Evolutionary conservation across 1,140 invertebrate genomes (phyloP).

Genomic region (Magallana angulata): DNA sequence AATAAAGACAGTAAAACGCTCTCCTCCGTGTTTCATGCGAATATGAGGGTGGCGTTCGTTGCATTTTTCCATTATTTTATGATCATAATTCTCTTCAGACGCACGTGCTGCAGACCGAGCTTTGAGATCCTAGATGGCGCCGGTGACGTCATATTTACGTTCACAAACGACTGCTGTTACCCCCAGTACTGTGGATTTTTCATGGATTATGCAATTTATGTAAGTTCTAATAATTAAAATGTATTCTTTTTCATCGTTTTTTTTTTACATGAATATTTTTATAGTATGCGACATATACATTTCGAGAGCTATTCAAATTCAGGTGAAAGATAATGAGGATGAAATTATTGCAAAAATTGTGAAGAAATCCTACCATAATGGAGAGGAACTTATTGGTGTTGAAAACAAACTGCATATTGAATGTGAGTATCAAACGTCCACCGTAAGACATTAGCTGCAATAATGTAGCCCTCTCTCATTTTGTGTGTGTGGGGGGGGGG

Average conservation of each 20-base stretch:
- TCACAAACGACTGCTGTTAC: conserved; percentile 2
- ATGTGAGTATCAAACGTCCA: background rate
- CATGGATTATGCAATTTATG: background rate
- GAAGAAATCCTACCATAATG: conserved; percentile 12
- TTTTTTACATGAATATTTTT: background rate
- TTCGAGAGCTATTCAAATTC: background rate
- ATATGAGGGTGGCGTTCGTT: too few species aligned
- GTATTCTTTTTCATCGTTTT: background rate
- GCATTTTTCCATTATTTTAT: too few species aligned
- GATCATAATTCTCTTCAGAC: background rate
- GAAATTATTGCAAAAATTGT: conserved; percentile 6
- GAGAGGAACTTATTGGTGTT: background rate
- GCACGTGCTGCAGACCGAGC: background rate
- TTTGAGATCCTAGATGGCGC: background rate
- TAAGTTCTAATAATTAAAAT: background rate
- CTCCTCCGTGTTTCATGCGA: too few species aligned
- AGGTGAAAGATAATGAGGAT: background rate
- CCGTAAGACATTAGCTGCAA: too few species aligned
- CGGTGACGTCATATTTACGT: background rate
- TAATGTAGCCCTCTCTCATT: too few species aligned
- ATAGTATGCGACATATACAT: too few species aligned
- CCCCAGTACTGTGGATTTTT: background rate
- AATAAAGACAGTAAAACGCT: too few species aligned
- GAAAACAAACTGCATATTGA: conserved; percentile 17
- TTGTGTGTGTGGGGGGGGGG: too few species aligned